Conservation (phyloP, 1,140 invertebrate species). For the Asobara japonica region DNA sequence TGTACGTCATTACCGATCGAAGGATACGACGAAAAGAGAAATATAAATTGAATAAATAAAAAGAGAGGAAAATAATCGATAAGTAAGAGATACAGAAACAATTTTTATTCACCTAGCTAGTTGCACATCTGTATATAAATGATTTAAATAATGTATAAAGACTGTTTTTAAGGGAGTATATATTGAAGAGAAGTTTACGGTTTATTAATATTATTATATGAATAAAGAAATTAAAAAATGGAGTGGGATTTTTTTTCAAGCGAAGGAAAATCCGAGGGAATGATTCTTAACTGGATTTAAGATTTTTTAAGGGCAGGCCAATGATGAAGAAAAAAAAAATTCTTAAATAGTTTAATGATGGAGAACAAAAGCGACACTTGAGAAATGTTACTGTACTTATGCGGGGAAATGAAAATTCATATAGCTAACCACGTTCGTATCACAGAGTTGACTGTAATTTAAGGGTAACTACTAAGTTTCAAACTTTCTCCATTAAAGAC, state of each 20-base stretch:
- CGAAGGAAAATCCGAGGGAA: background rate
- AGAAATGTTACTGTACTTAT: conserved; percentile 1
- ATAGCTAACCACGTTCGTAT: conserved; percentile 18
- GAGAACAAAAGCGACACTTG: background rate
- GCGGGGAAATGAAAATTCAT: conserved; percentile 2
- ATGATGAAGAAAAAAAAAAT: conserved; percentile 27
- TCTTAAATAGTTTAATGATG: conserved; percentile 26
- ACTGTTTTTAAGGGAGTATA: conserved; percentile 59
- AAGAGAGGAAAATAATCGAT: background rate
- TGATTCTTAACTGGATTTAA: conserved; percentile 24
- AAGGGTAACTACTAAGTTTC: too few species aligned
- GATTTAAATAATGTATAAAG: conserved; percentile 65
- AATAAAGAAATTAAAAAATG: conserved; percentile 21
- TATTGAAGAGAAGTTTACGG: conserved; percentile 27
- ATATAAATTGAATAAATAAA: conserved; percentile 12
- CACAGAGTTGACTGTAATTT: conserved; percentile 6
- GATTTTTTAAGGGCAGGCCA: conserved; percentile 35
- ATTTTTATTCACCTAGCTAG: conserved; percentile 57
- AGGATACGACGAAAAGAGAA: conserved; percentile 30
- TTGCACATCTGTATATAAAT: conserved; percentile 63
- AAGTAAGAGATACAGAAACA: conserved; percentile 34
- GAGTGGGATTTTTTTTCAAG: conserved; percentile 11
- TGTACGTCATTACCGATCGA: conserved; percentile 26
- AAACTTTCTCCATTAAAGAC: too few species aligned
- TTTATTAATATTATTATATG: conserved; percentile 29